These are phyloP conservation scores for Clavelina lepadiformis DNA, from an alignment of 23 tunicate genomes.

Conservation along the genomic window DNA sequence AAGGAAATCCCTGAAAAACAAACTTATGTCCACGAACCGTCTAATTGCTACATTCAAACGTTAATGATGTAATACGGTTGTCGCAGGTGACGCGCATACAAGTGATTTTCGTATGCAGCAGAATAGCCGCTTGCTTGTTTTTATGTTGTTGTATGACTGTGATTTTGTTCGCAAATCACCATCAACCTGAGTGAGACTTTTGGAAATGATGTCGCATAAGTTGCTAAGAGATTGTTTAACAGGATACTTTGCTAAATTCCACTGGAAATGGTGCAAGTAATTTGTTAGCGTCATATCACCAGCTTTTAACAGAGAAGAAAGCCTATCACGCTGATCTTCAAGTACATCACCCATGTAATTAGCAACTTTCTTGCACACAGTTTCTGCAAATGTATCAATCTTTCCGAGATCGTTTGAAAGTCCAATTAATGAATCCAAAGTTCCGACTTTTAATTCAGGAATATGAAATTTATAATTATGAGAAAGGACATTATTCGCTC, in stretches of 20 bases:
- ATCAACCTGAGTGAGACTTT: constrained; percentile 72
- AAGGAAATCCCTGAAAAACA: no score
- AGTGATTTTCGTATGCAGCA: no score
- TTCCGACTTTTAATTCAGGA: constrained; percentile 97
- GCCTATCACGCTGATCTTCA: constrained; percentile 70
- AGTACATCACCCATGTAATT: constrained; percentile 89
- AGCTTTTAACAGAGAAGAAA: constrained; percentile 49
- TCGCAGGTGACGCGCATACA: no score
- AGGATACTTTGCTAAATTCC: constrained; percentile 94
- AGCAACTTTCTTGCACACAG: constrained; percentile 79
- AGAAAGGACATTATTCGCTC: constrained; percentile 9
- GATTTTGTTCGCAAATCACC: constrained; percentile 68
- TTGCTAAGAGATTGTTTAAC: constrained; percentile 58
- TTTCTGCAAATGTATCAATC: constrained; percentile 72
- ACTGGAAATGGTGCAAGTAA: constrained; percentile 83
- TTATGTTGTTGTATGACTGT: constrained; percentile 82
- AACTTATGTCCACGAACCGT: no score
- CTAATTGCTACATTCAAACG: no score
- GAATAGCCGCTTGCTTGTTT: no score
- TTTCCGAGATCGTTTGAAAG: constrained; percentile 94
- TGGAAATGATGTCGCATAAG: constrained; percentile 62
- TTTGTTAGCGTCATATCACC: constrained; percentile 40
- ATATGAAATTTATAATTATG: constrained; percentile 66
- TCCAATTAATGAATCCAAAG: constrained; percentile 89
- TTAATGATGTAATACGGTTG: no score